Percentiles rank a stretch among this genome's conserved stretches.
phyloP scores from a whole-genome alignment of 2,797 vertebrate genomes.

The Bothrops alternatus region DNA sequence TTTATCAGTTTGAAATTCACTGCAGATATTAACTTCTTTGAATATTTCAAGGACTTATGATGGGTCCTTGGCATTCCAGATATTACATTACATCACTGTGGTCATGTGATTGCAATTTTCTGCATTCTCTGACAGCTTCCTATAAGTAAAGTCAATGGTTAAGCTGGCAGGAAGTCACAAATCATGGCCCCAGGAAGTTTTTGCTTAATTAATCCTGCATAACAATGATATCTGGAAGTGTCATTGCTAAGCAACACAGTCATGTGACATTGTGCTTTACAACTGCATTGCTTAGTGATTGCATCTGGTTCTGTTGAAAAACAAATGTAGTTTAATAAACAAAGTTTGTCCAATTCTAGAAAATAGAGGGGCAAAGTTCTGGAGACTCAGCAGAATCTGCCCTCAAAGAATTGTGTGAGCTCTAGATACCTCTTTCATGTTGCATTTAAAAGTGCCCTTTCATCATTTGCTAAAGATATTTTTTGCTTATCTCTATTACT shows the following conservation, averaged over 20 bases:
- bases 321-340: neutral
- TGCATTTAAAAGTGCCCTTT: neutral
- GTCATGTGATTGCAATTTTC: neutral
- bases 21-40: neutral
- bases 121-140: neutral
- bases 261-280: neutral
- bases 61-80: neutral
- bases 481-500: conserved; percentile 12
- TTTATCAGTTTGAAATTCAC: neutral
- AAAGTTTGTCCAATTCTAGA: neutral
- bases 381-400: neutral
- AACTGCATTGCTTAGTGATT: neutral
- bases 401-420: neutral
- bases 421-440: neutral
- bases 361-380: neutral
- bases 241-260: neutral
- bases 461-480: neutral
- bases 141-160: neutral
- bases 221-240: neutral
- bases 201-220: neutral
- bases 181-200: neutral
- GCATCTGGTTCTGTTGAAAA: neutral
- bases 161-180: neutral
- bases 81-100: neutral
- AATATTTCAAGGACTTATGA: neutral